These are phyloP conservation scores for Podarcis muralis DNA, from an alignment of 2,113 vertebrate genomes.

Conservation along the genomic window DNA sequence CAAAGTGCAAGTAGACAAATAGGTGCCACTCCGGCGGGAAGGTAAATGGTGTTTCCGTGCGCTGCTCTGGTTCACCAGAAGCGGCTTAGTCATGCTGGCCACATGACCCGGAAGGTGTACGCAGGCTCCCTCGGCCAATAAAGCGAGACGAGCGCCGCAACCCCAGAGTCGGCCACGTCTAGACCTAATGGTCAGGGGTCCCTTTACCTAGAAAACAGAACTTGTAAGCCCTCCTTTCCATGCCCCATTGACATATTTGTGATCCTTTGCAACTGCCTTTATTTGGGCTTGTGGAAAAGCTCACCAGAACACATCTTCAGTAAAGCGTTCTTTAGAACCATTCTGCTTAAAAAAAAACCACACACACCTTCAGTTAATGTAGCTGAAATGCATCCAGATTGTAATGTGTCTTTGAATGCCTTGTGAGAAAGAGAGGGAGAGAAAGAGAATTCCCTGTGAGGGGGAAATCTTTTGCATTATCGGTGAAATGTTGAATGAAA, in stretches of 20 bases:
- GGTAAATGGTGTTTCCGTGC: too few relatives aligned
- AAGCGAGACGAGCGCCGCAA: too few relatives aligned
- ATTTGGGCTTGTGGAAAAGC: background rate
- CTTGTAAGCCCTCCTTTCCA: background rate
- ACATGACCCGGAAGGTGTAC: too few relatives aligned
- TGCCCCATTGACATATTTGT: background rate
- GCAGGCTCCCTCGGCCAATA: too few relatives aligned
- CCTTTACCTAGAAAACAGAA: too few relatives aligned
- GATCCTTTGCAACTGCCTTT: too few relatives aligned
- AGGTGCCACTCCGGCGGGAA: too few relatives aligned
- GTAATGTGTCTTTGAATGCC: conserved; percentile 42
- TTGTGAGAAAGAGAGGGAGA: background rate
- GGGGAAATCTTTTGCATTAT: conserved; percentile 12
- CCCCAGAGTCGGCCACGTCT: too few relatives aligned
- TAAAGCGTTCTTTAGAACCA: background rate
- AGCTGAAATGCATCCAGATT: conserved; percentile 7
- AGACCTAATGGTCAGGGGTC: too few relatives aligned
- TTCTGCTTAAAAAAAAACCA: background rate
- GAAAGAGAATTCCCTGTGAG: background rate
- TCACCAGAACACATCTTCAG: background rate
- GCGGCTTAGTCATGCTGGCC: too few relatives aligned
- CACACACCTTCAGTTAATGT: background rate
- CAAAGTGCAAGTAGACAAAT: too few relatives aligned
- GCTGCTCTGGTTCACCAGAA: too few relatives aligned
- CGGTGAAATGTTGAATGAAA: conserved; percentile 31